Conservation (phyloP, 1,140 invertebrate genomes). For the Cephus cinctus region DNA sequence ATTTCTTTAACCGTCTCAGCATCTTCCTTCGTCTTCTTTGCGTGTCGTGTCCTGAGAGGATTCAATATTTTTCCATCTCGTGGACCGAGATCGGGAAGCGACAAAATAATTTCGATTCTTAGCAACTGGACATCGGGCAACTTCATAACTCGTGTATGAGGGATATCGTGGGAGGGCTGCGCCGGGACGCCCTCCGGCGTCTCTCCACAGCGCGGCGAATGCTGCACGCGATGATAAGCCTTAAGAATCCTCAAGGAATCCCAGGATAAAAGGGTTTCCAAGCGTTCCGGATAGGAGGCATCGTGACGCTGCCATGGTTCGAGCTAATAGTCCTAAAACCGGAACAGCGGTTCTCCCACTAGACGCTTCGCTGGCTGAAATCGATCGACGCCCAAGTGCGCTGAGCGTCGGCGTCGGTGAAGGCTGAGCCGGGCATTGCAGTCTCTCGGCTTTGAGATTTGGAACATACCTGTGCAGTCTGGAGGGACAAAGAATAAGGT, state of each 20-base stretch:
- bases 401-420: too few species aligned
- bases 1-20: slow-evolving; percentile 2
- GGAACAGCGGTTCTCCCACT: too few species aligned
- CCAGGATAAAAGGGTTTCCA: slow-evolving; percentile 44
- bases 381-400: too few species aligned
- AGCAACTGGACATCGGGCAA: slow-evolving; percentile 39
- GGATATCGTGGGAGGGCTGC: slow-evolving; percentile 43
- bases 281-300: slow-evolving; percentile 42
- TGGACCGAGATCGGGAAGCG: background rate
- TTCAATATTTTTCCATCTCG: slow-evolving; percentile 32
- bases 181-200: slow-evolving; percentile 10
- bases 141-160: slow-evolving; percentile 43
- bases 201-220: slow-evolving; percentile 19
- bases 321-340: slow-evolving; percentile 54
- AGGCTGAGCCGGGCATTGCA: too few species aligned
- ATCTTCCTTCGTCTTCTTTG: too few species aligned
- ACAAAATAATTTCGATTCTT: slow-evolving; percentile 7
- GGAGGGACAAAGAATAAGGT: too few species aligned
- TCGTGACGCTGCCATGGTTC: slow-evolving; percentile 8
- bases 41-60: slow-evolving; percentile 26
- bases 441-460: too few species aligned
- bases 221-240: slow-evolving; percentile 43
- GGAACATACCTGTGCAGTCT: too few species aligned
- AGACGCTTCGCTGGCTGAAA: too few species aligned
- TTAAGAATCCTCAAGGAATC: slow-evolving; percentile 47